Percentiles rank a stretch among this genome's conserved stretches.
phyloP scores from a whole-genome alignment of 92 coral and sea anemone species.

The Siderastrea siderea region DNA sequence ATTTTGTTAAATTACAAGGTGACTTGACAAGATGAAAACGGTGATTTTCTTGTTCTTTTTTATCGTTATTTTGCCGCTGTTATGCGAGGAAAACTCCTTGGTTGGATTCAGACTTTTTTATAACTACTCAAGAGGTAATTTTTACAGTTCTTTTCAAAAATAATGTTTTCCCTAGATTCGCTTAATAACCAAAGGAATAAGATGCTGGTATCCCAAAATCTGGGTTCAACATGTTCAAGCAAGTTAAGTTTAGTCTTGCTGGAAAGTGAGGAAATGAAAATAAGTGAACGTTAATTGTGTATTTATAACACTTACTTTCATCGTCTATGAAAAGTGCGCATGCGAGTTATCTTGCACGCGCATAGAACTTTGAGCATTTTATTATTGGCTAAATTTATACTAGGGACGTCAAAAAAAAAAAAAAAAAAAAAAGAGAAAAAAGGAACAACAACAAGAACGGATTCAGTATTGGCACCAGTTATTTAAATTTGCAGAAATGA shows the following conservation, averaged over 20 bases:
- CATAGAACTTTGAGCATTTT: too few relatives aligned
- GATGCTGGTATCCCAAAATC: too few relatives aligned
- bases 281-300: too few relatives aligned
- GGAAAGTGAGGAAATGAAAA: background rate
- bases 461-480: too few relatives aligned
- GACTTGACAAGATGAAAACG: conserved; percentile 28
- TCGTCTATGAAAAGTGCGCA: background rate
- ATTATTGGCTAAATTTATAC: too few relatives aligned
- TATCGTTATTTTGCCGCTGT: background rate
- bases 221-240: background rate
- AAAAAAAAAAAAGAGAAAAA: too few relatives aligned
- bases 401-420: too few relatives aligned
- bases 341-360: too few relatives aligned
- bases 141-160: background rate
- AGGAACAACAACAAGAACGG: too few relatives aligned
- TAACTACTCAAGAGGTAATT: background rate
- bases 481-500: too few relatives aligned
- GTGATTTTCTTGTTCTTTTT: background rate
- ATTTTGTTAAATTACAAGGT: background rate
- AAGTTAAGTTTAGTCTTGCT: too few relatives aligned
- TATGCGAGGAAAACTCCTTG: conserved; percentile 20
- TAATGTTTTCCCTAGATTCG: background rate
- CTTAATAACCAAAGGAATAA: background rate
- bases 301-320: too few relatives aligned
- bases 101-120: conserved; percentile 20